Evolutionary conservation across 2,888 invertebrate species (phyloP).

Genomic region (Idaea aversata): DNA sequence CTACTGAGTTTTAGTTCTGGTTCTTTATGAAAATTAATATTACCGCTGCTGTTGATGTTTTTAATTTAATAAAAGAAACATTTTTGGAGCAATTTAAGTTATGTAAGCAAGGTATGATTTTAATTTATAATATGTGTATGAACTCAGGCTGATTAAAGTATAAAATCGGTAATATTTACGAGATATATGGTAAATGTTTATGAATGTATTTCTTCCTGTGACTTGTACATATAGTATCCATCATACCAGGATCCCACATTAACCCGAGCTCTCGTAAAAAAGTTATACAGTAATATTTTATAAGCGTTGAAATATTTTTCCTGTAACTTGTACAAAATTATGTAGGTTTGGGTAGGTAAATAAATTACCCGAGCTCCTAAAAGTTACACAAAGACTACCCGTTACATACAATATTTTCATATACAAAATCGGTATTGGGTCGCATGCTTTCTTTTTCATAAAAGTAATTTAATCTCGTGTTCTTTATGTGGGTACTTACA

Average conservation of each 20-base stretch:
- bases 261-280: constrained; percentile 22
- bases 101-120: no score
- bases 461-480: constrained; percentile 68
- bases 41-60: no score
- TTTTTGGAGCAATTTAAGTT: no score
- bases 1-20: no score
- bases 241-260: constrained; percentile 23
- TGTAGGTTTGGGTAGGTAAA: constrained; percentile 30
- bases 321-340: constrained; percentile 29
- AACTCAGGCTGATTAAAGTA: background rate
- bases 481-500: constrained; percentile 53
- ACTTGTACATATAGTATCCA: constrained; percentile 19
- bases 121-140: no score
- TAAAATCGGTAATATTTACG: background rate
- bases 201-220: constrained; percentile 7
- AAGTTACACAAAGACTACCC: constrained; percentile 37
- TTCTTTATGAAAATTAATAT: no score
- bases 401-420: constrained; percentile 35
- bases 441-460: constrained; percentile 50
- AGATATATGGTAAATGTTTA: constrained; percentile 12
- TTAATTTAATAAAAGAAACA: no score
- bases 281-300: constrained; percentile 27
- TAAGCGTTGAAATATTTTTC: constrained; percentile 22
- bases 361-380: constrained; percentile 35
- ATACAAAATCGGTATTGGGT: constrained; percentile 41